These are phyloP conservation scores for Electrophaes corylata DNA, from an alignment of 2,888 invertebrate species.

Conservation along the genomic window DNA sequence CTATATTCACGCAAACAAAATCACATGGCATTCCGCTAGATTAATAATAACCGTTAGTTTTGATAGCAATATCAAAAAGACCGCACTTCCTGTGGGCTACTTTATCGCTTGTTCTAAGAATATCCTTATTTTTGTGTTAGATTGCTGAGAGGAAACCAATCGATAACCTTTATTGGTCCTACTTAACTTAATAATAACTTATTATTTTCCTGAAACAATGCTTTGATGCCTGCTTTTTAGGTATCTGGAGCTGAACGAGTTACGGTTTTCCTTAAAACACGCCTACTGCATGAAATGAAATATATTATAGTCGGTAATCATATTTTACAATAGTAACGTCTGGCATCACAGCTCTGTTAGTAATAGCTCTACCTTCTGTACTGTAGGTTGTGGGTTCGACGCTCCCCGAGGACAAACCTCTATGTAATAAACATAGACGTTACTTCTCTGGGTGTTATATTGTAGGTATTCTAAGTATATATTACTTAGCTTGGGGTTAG, in stretches of 20 bases:
- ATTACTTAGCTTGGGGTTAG: too few species aligned
- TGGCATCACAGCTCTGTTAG: too few species aligned
- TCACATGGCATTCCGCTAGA: too few species aligned
- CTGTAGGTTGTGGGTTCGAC: too few species aligned
- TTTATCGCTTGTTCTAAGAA: conserved; percentile 14
- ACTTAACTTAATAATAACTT: conserved; percentile 3
- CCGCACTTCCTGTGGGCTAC: background rate
- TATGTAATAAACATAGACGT: too few species aligned
- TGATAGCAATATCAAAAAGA: conserved; percentile 1
- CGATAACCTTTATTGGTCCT: conserved; percentile 18
- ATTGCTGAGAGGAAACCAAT: conserved; percentile 12
- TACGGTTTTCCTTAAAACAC: conserved; percentile 18
- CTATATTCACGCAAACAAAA: too few species aligned
- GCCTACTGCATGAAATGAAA: conserved; percentile 12
- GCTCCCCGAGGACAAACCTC: too few species aligned
- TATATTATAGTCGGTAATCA: conserved; percentile 2
- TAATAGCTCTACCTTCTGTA: too few species aligned
- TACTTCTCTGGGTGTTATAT: too few species aligned
- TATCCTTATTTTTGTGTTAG: conserved; percentile 13
- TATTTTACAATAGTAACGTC: too few species aligned
- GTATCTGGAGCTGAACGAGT: conserved; percentile 2
- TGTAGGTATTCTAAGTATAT: too few species aligned
- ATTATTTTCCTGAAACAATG: conserved; percentile 13
- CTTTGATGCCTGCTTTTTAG: conserved; percentile 7
- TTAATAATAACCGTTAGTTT: background rate